These are phyloP conservation scores for Chloebia gouldiae DNA, from an alignment of 2,113 vertebrate genomes.

Conservation along the genomic window DNA sequence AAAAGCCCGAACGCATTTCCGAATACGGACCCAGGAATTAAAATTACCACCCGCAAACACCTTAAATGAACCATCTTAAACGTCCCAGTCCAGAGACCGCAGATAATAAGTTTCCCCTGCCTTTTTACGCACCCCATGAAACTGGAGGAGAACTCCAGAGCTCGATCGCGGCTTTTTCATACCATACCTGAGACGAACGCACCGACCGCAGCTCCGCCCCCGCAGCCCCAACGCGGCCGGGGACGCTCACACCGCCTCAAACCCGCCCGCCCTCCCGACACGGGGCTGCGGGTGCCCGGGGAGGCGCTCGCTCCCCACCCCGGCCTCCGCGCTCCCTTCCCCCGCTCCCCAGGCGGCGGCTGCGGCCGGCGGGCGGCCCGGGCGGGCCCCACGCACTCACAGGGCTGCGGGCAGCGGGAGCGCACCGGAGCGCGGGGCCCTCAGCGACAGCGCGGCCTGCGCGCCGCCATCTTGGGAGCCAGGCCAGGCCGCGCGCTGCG, in stretches of 20 bases:
- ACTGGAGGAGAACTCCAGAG: not conserved
- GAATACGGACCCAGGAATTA: rapidly evolving
- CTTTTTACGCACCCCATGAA: not conserved
- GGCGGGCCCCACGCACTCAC: not conserved
- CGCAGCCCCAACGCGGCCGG: not conserved
- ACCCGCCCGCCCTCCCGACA: not conserved
- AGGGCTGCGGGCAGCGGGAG: not conserved
- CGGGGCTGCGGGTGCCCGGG: not conserved
- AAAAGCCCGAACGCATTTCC: not conserved
- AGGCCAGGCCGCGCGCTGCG: not conserved
- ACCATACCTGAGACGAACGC: not conserved
- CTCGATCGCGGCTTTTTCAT: not conserved
- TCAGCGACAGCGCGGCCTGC: not conserved
- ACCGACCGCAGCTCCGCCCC: not conserved
- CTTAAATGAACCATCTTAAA: not conserved
- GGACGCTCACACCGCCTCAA: not conserved
- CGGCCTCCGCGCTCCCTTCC: not conserved
- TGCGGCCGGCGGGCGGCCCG: too few relatives aligned
- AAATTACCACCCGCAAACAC: not conserved
- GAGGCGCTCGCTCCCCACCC: not conserved
- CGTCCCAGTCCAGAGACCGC: not conserved
- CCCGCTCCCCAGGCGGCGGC: not conserved
- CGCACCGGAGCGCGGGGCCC: not conserved
- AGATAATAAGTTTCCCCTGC: rapidly evolving
- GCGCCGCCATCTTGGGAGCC: slow-evolving; percentile 56